Conservation (phyloP, 2,888 invertebrate species). For the Tineola bisselliella region DNA sequence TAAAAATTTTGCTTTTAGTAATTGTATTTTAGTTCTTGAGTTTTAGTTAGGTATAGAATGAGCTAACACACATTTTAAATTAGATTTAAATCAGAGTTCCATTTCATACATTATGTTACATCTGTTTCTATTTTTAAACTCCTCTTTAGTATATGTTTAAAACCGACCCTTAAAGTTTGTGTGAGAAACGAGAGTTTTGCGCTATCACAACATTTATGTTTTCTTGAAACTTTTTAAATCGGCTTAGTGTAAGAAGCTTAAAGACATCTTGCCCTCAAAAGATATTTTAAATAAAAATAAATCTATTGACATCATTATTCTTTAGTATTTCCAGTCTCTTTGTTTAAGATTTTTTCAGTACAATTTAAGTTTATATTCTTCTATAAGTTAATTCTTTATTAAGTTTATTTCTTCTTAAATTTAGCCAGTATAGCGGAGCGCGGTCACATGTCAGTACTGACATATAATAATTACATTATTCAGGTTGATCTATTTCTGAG, state of each 20-base stretch:
- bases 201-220: background rate
- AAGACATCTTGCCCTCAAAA: background rate
- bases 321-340: no score
- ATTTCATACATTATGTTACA: background rate
- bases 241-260: background rate
- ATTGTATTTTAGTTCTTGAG: background rate
- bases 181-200: background rate
- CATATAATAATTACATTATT: no score
- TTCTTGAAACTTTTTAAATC: conserved; percentile 5
- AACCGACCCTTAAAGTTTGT: background rate
- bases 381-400: no score
- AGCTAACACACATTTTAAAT: background rate
- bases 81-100: background rate
- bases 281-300: background rate
- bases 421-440: no score
- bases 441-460: no score
- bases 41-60: background rate
- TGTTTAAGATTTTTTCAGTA: no score
- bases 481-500: background rate
- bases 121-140: background rate
- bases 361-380: no score
- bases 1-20: background rate
- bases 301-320: background rate
- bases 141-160: background rate
- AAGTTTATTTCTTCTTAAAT: no score